Conservation (phyloP, 2,888 invertebrate species). For the Epirrhoe tristata region DNA sequence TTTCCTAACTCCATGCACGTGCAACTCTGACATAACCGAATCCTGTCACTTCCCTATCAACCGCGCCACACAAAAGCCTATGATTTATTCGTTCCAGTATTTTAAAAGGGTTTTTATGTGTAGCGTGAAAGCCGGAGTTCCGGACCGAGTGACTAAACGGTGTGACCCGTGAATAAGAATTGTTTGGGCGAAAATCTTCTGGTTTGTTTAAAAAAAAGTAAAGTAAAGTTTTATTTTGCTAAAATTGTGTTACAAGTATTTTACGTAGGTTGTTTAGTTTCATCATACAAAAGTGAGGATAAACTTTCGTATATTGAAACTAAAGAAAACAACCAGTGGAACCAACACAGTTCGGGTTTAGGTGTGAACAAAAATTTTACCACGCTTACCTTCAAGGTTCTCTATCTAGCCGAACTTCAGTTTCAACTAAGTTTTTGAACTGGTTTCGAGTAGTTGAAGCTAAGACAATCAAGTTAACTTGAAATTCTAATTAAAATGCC, state of each 20-base stretch:
- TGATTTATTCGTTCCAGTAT: conserved; percentile 42
- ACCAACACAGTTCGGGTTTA: too few relatives aligned
- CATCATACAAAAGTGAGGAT: too few relatives aligned
- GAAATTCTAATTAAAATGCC: conserved; percentile 28
- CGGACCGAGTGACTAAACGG: conserved; percentile 39
- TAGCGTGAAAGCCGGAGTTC: conserved; percentile 43
- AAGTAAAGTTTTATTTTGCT: too few relatives aligned
- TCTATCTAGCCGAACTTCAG: conserved; percentile 9
- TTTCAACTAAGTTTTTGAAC: conserved; percentile 16
- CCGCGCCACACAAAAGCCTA: conserved; percentile 41
- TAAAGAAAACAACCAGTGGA: too few relatives aligned
- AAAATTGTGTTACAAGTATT: too few relatives aligned
- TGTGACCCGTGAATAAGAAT: conserved; percentile 22
- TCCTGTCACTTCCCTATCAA: conserved; percentile 11
- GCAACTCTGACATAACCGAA: background rate
- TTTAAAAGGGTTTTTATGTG: conserved; percentile 43
- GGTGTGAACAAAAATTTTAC: too few relatives aligned
- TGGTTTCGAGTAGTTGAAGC: conserved; percentile 24
- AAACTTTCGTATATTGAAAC: too few relatives aligned
- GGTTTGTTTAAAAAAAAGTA: background rate
- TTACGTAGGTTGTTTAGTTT: too few relatives aligned
- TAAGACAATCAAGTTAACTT: conserved; percentile 25
- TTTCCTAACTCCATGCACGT: background rate
- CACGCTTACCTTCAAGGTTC: background rate
- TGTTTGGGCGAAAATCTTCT: conserved; percentile 13